These are phyloP conservation scores for Branchinecta sandiegonensis DNA, from an alignment of 2,888 invertebrate species.

Conservation along the genomic window DNA sequence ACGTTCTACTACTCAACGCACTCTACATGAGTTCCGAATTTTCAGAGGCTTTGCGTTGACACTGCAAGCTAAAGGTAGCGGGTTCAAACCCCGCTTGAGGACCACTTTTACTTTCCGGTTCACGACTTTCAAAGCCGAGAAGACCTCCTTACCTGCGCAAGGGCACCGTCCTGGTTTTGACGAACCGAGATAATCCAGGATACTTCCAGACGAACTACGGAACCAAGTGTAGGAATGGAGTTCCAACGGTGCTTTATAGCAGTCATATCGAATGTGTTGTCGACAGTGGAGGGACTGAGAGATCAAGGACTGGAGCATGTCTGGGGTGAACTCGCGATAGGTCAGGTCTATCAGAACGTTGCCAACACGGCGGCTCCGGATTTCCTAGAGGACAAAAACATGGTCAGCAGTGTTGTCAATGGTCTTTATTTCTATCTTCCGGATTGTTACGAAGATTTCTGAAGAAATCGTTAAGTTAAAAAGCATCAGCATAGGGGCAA, in stretches of 20 bases:
- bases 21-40: too few species aligned
- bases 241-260: conserved; percentile 71
- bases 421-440: neutral
- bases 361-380: conserved; percentile 56
- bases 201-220: conserved; percentile 57
- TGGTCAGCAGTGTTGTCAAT: too few species aligned
- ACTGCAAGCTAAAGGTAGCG: too few species aligned
- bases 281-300: conserved; percentile 77
- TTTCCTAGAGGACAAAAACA: conserved; percentile 43
- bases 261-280: conserved; percentile 78
- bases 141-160: conserved; percentile 38
- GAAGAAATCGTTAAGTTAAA: neutral
- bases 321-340: conserved; percentile 73
- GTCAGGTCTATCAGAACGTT: conserved; percentile 73
- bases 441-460: neutral
- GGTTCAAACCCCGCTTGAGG: too few species aligned
- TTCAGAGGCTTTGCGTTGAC: too few species aligned
- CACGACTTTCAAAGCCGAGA: too few species aligned
- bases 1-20: too few species aligned
- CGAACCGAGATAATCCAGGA: conserved; percentile 62
- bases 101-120: too few species aligned
- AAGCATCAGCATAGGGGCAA: too few species aligned
- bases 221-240: conserved; percentile 80
- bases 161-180: conserved; percentile 39
- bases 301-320: conserved; percentile 78